Evolutionary conservation across 2,888 invertebrate genomes (phyloP).

Genomic region (Acanthococcus lagerstroemiae): DNA sequence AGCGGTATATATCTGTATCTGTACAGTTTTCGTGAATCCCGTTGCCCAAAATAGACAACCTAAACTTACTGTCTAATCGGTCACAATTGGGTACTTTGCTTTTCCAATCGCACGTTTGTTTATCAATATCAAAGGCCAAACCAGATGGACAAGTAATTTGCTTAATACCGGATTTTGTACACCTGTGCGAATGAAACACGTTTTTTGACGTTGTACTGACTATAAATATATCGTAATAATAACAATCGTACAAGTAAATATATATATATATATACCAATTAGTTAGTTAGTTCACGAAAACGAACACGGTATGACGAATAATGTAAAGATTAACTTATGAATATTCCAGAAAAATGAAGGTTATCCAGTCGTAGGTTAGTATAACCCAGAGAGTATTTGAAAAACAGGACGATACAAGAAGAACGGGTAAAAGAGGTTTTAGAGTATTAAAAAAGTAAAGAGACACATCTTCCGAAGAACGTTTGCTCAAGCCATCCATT

Average conservation of each 20-base stretch:
- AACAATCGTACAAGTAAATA: too few relatives aligned
- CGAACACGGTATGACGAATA: too few relatives aligned
- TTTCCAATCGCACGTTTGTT: conserved; percentile 98
- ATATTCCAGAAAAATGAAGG: background rate
- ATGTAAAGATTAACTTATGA: background rate
- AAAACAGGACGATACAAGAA: background rate
- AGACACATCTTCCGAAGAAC: too few relatives aligned
- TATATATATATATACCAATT: too few relatives aligned
- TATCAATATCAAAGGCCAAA: conserved; percentile 93
- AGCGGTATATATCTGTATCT: conserved; percentile 1
- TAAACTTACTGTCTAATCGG: conserved; percentile 84
- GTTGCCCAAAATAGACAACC: conserved; percentile 23
- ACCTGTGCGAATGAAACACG: conserved; percentile 48
- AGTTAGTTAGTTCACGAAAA: background rate
- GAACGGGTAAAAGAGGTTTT: background rate
- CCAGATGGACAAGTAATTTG: conserved; percentile 94
- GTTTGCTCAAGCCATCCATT: conserved; percentile 23
- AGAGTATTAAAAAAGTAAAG: background rate
- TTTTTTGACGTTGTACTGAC: too few relatives aligned
- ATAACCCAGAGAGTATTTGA: too few relatives aligned
- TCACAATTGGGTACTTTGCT: conserved; percentile 95
- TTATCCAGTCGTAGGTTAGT: background rate
- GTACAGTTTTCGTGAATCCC: conserved; percentile 13
- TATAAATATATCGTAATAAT: too few relatives aligned
- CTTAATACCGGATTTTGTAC: conserved; percentile 91